Evolutionary conservation across 2,113 vertebrate species (phyloP).

Genomic region (Elachura formosa): DNA sequence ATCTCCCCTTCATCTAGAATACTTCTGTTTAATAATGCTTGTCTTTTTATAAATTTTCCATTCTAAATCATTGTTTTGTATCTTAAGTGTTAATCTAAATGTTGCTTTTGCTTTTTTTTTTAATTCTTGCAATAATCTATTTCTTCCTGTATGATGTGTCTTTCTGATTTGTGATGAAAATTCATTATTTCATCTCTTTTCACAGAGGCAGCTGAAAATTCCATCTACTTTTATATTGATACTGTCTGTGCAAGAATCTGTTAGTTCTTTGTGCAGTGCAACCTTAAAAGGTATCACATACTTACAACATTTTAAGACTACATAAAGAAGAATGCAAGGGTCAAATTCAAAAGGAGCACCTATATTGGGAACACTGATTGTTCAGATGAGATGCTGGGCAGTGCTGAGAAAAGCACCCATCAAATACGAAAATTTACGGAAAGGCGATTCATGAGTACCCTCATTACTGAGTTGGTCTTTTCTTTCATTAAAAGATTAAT

Average conservation of each 20-base stretch:
- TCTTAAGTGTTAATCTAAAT: neutral
- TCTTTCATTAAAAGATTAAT: neutral
- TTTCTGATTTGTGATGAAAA: neutral
- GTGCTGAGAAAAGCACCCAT: neutral
- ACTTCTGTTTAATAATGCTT: neutral
- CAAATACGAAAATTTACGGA: neutral
- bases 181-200: neutral
- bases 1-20: neutral
- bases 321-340: neutral
- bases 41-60: neutral
- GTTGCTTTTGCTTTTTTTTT: neutral
- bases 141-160: neutral
- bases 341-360: neutral
- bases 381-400: neutral
- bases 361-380: neutral
- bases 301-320: neutral
- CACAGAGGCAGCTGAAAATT: neutral
- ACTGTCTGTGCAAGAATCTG: neutral
- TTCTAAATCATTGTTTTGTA: neutral
- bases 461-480: neutral
- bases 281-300: neutral
- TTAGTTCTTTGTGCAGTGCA: neutral
- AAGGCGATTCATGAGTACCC: neutral
- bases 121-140: neutral
- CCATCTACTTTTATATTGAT: neutral